Evolutionary conservation across 2,797 vertebrate genomes (phyloP).

Genomic region (Ciconia nigra): DNA sequence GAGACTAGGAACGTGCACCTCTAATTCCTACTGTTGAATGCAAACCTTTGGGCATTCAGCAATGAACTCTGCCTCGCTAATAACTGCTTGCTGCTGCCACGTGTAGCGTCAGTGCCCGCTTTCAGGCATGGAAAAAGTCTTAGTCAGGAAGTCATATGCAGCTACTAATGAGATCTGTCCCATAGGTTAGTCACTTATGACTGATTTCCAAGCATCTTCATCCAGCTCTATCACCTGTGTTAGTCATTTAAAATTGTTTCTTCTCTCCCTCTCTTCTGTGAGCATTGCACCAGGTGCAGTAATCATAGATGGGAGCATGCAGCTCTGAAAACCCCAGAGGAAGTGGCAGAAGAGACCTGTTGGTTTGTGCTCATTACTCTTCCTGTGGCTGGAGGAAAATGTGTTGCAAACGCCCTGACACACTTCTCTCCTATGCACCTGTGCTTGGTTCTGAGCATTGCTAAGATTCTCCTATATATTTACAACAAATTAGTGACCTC

Average conservation of each 20-base stretch:
- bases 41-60: neutral
- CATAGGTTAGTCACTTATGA: neutral
- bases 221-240: neutral
- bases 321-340: neutral
- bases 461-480: neutral
- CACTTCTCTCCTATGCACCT: neutral
- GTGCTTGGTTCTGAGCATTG: neutral
- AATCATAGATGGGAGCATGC: accelerated
- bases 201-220: neutral
- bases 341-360: neutral
- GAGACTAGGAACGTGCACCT: neutral
- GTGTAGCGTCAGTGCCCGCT: neutral
- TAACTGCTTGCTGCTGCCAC: neutral
- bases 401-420: neutral
- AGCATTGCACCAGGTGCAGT: neutral
- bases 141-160: neutral
- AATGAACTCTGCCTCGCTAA: neutral
- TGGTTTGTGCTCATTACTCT: neutral
- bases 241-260: neutral
- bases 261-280: neutral
- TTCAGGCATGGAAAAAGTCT: neutral
- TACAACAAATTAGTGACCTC: neutral
- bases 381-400: neutral
- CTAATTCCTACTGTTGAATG: accelerated
- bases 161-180: neutral